Base-by-base conservation (phyloP, 1,140 invertebrate genomes). In the Trialeurodes vaporariorum region DNA sequence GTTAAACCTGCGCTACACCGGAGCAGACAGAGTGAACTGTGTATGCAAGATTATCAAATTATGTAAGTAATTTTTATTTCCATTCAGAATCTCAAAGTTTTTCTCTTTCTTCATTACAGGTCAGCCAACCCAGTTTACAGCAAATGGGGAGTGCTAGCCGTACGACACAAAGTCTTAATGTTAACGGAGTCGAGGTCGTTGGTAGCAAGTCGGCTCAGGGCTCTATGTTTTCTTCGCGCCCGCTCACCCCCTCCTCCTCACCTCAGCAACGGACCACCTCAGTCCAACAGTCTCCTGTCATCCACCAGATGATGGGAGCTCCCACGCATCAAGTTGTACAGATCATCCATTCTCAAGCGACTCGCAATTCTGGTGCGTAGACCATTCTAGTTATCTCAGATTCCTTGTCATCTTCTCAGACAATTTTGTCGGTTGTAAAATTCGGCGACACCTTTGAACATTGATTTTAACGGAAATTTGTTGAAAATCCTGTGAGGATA, bases 301-400 rank as follows among this genome's bases (percentile, higher is more conserved):
- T 49, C 34, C 34, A 49, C 22, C 26, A 65, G 64, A 61, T 69
- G 63, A 66, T 69, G 60, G 64, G 65, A 27, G 64, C 64, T 69
- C 64, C 68, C 12, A 68, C 63, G 61, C 67, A 68, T 40, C 71
- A 72, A 26, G 65, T 74, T 1, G 58, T 74, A 13, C 73, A 74
- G 58, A 72, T 74, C 24, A 71, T 74, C 49, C 72, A 73, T 26
- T 71, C 69, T 61, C 71, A 72, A 27, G 70, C 71, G 1, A 72
- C 71, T 22, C 62, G 71, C 5, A 72, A 72, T 40, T 65, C 69
- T 13, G 61, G 69, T 69, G 21, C 27, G 59, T 27, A 17, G n/a
- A n/a, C n/a, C n/a, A n/a, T n/a, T n/a, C n/a, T n/a, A n/a, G n/a
- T n/a, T n/a, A n/a, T n/a, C n/a, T n/a, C n/a, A n/a, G n/a, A n/a